Conservation (phyloP, 2,888 invertebrate genomes). For the Agriopis leucophaearia region DNA sequence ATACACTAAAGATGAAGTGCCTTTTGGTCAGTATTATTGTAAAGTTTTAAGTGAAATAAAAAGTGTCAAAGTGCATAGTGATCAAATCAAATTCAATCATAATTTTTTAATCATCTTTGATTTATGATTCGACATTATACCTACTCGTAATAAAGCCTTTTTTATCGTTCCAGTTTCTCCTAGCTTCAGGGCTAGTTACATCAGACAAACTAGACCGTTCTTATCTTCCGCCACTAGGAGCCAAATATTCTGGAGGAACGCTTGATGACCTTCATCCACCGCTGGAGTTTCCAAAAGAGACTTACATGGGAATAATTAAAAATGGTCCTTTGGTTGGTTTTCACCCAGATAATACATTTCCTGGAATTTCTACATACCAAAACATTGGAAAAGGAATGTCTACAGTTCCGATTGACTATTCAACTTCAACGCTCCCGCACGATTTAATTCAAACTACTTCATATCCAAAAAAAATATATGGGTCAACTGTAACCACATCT, state of each 20-base stretch:
- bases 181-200: constrained; percentile 58
- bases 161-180: constrained; percentile 64
- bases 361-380: background rate
- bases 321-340: background rate
- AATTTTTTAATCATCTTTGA: background rate
- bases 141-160: too few relatives aligned
- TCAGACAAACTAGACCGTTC: constrained; percentile 69
- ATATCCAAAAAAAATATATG: background rate
- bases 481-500: background rate
- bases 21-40: constrained; percentile 61
- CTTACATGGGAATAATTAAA: background rate
- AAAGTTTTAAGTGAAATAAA: constrained; percentile 9
- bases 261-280: constrained; percentile 62
- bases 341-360: background rate
- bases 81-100: background rate
- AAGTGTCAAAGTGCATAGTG: background rate
- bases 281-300: constrained; percentile 59
- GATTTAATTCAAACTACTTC: background rate
- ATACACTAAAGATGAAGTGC: constrained; percentile 66
- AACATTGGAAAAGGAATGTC: background rate
- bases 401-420: background rate
- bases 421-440: constrained; percentile 27
- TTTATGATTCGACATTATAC: background rate
- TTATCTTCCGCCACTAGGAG: constrained; percentile 74
- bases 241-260: constrained; percentile 66